These are phyloP conservation scores for Trilocha varians DNA, from an alignment of 2,888 invertebrate genomes.

Conservation along the genomic window DNA sequence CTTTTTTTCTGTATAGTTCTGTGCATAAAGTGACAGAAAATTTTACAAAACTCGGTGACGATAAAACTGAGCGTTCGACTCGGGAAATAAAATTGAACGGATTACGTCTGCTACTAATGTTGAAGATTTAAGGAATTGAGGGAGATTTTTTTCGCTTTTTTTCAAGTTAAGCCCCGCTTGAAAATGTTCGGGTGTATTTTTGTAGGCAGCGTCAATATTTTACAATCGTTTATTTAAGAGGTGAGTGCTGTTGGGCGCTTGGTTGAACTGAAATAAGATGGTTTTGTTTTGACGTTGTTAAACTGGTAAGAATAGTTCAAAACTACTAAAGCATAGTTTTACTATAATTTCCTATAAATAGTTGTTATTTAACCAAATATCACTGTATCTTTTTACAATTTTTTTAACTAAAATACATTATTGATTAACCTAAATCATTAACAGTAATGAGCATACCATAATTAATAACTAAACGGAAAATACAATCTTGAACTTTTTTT, in stretches of 20 bases:
- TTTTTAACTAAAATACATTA: no score
- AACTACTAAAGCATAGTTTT: no score
- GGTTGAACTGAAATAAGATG: background rate
- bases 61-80: slow-evolving; percentile 17
- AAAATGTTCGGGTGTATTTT: slow-evolving; percentile 20
- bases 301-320: no score
- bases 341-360: no score
- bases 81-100: slow-evolving; percentile 24
- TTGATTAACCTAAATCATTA: no score
- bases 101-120: slow-evolving; percentile 23
- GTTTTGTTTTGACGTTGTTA: no score
- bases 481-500: no score
- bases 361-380: no score
- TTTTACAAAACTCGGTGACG: slow-evolving; percentile 15
- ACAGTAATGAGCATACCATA: no score
- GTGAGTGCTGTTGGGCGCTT: background rate
- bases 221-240: slow-evolving; percentile 15
- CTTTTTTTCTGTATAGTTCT: no score
- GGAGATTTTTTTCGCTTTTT: slow-evolving; percentile 15
- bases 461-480: no score
- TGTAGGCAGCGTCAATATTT: slow-evolving; percentile 21
- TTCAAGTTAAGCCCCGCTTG: slow-evolving; percentile 14
- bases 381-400: no score
- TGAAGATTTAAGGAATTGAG: slow-evolving; percentile 17
- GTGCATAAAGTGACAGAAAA: slow-evolving; percentile 23